A percentile compares a stretch with the other conserved stretches of the same genome.
phyloP scores from a whole-genome alignment of 2,797 vertebrate genomes.

The Liasis olivaceus region DNA sequence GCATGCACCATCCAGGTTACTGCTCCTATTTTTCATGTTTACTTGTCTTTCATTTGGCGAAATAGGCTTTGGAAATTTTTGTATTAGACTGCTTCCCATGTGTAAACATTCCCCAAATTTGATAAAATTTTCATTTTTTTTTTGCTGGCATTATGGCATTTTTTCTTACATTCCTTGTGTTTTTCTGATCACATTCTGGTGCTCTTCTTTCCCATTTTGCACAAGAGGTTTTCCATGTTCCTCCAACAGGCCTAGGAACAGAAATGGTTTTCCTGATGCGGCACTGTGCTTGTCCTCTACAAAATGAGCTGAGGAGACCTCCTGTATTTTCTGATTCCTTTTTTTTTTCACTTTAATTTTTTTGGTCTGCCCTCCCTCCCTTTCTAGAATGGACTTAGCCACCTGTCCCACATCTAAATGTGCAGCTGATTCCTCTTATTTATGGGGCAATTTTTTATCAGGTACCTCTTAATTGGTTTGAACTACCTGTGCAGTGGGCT shows the following conservation, averaged over 20 bases:
- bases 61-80: background rate
- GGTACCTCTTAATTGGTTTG: conserved; percentile 1
- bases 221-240: background rate
- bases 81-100: background rate
- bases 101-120: background rate
- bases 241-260: background rate
- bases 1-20: too few relatives aligned
- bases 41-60: background rate
- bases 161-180: background rate
- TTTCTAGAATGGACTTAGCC: background rate
- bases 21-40: background rate
- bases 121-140: background rate
- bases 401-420: background rate
- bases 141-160: background rate
- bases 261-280: background rate
- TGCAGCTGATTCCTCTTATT: conserved; percentile 10
- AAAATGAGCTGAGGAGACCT: background rate
- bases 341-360: background rate
- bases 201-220: background rate
- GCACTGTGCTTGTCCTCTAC: background rate
- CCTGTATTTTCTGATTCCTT: background rate
- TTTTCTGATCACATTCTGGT: background rate
- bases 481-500: background rate
- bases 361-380: too few relatives aligned
- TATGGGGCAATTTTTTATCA: background rate